A percentile compares a stretch with the other conserved stretches of the same genome.
phyloP scores from a whole-genome alignment of 2,888 invertebrate genomes.

The Poecilus cupreus region DNA sequence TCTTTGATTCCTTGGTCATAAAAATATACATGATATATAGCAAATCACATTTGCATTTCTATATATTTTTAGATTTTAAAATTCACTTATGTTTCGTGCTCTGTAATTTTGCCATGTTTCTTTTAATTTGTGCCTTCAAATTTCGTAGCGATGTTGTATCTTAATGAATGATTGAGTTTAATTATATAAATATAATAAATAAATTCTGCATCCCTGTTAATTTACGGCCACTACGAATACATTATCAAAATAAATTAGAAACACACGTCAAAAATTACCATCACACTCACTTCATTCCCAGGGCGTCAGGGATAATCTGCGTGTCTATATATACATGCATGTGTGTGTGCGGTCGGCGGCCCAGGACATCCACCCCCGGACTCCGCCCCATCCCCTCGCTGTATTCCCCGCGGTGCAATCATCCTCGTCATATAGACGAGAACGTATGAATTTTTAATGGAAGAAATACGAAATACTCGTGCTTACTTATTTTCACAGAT shows the following conservation, averaged over 20 bases:
- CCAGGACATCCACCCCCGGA: background rate
- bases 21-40: too few relatives aligned
- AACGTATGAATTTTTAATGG: slow-evolving; percentile 46
- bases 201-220: slow-evolving; percentile 1
- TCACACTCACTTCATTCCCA: slow-evolving; percentile 20
- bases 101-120: too few relatives aligned
- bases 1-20: too few relatives aligned
- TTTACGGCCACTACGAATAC: background rate
- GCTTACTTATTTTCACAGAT: slow-evolving; percentile 37
- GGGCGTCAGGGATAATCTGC: slow-evolving; percentile 18
- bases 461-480: slow-evolving; percentile 5
- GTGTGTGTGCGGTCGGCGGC: background rate
- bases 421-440: slow-evolving; percentile 38
- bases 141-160: too few relatives aligned
- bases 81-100: too few relatives aligned
- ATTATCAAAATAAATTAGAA: slow-evolving; percentile 16
- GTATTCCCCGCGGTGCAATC: slow-evolving; percentile 32
- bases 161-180: too few relatives aligned
- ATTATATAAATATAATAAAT: too few relatives aligned
- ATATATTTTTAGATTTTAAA: too few relatives aligned
- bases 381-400: background rate
- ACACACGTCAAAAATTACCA: slow-evolving; percentile 31
- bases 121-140: too few relatives aligned
- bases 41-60: too few relatives aligned
- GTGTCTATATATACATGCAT: background rate